Conservation (phyloP, 2,113 vertebrate genomes). For the Rousettus leschenaultii region DNA sequence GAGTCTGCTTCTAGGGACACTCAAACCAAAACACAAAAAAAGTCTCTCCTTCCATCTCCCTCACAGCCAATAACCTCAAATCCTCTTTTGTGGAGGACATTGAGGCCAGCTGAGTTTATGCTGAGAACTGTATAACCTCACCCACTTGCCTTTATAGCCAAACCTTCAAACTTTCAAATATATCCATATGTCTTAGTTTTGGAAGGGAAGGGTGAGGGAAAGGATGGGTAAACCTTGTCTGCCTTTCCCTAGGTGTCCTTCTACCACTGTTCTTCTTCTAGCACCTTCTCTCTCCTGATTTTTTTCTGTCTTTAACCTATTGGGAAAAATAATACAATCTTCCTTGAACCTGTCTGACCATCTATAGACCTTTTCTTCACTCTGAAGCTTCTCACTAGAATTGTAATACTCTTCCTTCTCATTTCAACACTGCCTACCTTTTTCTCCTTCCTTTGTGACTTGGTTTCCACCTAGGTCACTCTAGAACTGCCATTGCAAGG, state of each 20-base stretch:
- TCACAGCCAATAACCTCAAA: neutral
- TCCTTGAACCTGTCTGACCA: neutral
- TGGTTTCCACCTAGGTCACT: neutral
- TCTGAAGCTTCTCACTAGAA: neutral
- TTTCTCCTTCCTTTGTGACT: neutral
- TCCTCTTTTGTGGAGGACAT: neutral
- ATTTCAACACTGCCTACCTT: neutral
- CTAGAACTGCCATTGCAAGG: neutral
- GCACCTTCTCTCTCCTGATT: neutral
- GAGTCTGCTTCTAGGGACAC: neutral
- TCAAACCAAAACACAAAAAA: neutral
- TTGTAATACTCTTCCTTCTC: neutral
- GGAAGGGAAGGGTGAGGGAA: neutral
- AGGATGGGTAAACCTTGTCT: neutral
- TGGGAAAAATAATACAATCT: neutral
- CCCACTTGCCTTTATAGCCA: neutral
- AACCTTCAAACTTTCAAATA: neutral
- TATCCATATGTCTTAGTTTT: neutral
- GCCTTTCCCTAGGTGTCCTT: neutral
- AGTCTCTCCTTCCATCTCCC: neutral
- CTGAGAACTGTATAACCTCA: neutral
- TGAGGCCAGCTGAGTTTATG: neutral
- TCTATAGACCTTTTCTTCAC: neutral
- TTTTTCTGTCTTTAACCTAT: neutral
- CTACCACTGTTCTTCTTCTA: neutral